Evolutionary conservation across 2,113 vertebrate species (phyloP).

Genomic region (Mastomys coucha): DNA sequence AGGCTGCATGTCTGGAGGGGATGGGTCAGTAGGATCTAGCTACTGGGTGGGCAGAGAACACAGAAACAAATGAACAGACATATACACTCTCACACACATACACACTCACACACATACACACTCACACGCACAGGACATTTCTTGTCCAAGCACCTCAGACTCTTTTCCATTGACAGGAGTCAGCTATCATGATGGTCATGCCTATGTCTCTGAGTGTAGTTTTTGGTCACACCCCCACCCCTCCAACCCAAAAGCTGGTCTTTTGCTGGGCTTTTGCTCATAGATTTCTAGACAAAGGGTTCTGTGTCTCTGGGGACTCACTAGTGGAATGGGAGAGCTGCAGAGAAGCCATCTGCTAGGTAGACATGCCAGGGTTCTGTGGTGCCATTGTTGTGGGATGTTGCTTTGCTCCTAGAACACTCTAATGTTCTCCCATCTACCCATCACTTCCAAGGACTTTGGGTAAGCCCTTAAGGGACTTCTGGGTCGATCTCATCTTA

Average conservation of each 20-base stretch:
- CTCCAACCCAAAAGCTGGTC: background rate
- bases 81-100: background rate
- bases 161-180: background rate
- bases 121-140: constrained; percentile 18
- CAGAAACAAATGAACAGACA: background rate
- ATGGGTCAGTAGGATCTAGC: background rate
- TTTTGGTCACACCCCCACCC: background rate
- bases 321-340: background rate
- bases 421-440: background rate
- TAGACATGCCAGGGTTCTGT: background rate
- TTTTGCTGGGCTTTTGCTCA: background rate
- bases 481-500: background rate
- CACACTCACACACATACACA: background rate
- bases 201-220: background rate
- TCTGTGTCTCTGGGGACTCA: background rate
- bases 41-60: background rate
- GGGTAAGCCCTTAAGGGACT: background rate
- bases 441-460: background rate
- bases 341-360: fast-evolving
- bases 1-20: background rate
- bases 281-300: background rate
- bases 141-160: background rate
- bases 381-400: background rate
- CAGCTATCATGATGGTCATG: background rate
- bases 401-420: background rate